Evolutionary conservation across 2,113 vertebrate species (phyloP), one percentile per base, ranked within the genome.

Genomic region (Mesoclemmys tuberculata): DNA sequence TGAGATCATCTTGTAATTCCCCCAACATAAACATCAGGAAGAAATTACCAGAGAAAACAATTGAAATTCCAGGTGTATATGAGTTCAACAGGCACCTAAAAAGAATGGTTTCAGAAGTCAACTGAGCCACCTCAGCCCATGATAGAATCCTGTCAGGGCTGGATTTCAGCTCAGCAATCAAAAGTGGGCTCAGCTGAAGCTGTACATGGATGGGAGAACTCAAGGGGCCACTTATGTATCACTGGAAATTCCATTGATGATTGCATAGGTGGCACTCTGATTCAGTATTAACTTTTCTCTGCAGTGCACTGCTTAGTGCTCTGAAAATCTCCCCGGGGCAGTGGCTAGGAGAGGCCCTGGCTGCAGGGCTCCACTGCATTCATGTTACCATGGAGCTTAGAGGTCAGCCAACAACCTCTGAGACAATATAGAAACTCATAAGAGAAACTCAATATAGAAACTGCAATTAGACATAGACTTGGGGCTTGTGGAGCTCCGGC

Each of bases 1-100:
- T 95, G 91, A 96, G 80, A 84, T 89, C 92, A 94, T 95, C 79
- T 93, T 95, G 93, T 95, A 94, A 95, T 92, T 93, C 61, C 91
- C 82, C 90, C 88, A 94, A 92, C 88, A 96, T 84, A 94, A 97
- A 93, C 80, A 96, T 81, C 54, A 92, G 80, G 52, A 93, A 86
- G 31, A 96, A 90, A 80, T 96, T 85, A 92, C 8, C 26, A 68
- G 24, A 78, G 77, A 92, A 94, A 89, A 93, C 26, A 89, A 58
- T 21, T 82, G 80, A 44, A 93, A 22, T 82, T 19, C 18, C 75
- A 55, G 84, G 38, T 64, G 56, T 87, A 58, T 87, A 13, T 51
- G n/a, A 41, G 19, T 81, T 93, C 71, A 93, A 92, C 55, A 90
- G 71, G 75, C 81, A 96, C 55, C 29, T 82, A 71, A 52, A 52